Conservation (phyloP, 2,888 invertebrate species). For the Lamellibrachia columna region DNA sequence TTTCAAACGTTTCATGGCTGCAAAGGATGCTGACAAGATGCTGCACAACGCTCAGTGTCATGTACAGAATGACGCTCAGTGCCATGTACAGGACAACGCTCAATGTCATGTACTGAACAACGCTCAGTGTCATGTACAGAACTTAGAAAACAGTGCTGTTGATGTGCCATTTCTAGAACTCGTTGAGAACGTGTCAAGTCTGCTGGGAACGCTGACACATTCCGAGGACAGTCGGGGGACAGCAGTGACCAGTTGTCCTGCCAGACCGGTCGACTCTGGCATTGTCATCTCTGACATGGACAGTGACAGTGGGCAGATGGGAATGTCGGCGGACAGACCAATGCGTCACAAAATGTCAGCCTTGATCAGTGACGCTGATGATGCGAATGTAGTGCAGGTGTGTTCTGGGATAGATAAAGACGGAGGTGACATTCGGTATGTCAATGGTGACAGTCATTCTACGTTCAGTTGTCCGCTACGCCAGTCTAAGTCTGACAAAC, state of each 20-base stretch:
- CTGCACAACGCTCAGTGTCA: neutral
- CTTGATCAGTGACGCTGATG: neutral
- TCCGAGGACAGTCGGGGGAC: neutral
- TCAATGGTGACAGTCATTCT: neutral
- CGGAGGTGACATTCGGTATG: neutral
- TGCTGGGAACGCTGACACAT: neutral
- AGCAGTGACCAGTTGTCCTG: neutral
- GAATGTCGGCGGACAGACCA: neutral
- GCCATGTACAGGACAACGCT: neutral
- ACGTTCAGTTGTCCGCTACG: neutral
- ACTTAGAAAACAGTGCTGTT: neutral
- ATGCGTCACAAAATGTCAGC: neutral
- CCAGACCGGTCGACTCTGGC: neutral
- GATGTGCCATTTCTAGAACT: constrained; percentile 5
- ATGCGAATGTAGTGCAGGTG: neutral
- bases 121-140: neutral
- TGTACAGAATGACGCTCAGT: neutral
- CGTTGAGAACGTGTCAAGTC: neutral
- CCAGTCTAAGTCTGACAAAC: neutral
- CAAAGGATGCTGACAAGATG: neutral
- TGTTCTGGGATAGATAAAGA: neutral
- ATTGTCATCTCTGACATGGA: constrained; percentile 7
- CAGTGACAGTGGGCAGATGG: neutral
- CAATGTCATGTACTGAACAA: neutral
- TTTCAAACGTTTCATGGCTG: neutral